phyloP scores from a whole-genome alignment of 2,113 vertebrate species.

The Hucho hucho region DNA sequence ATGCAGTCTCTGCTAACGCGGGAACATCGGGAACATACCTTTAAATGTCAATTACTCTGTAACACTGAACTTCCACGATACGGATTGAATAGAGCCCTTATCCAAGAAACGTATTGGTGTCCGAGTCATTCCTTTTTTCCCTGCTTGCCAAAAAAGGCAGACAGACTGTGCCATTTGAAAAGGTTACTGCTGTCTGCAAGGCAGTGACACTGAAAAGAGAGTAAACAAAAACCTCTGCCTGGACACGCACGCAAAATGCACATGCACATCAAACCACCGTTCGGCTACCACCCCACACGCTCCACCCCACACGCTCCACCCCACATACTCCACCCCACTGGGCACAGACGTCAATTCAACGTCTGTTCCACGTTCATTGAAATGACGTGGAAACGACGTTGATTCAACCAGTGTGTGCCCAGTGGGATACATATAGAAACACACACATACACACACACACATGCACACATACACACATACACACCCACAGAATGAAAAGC shows the following conservation, averaged over 20 bases:
- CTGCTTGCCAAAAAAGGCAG: constrained; percentile 52
- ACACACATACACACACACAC: background rate
- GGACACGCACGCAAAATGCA: too few species aligned
- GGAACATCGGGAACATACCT: too few species aligned
- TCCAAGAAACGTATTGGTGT: constrained; percentile 45
- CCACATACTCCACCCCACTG: background rate
- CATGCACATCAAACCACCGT: too few species aligned
- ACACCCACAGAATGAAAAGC: background rate
- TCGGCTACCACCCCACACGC: background rate
- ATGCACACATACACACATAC: background rate
- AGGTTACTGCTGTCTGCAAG: constrained; percentile 60
- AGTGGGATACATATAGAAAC: too few species aligned
- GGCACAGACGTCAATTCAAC: too few species aligned
- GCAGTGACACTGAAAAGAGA: constrained; percentile 41
- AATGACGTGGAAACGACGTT: too few species aligned
- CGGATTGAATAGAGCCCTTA: too few species aligned
- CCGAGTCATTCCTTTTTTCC: constrained; percentile 49
- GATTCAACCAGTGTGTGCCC: too few species aligned
- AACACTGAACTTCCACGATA: too few species aligned
- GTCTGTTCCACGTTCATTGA: too few species aligned
- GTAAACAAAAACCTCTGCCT: constrained; percentile 19
- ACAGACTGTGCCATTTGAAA: constrained; percentile 69
- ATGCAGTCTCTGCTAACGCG: too few species aligned
- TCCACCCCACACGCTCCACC: background rate
- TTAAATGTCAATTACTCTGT: too few species aligned